Base-by-base conservation (phyloP, 2,797 vertebrate species). In the Petrocephalus schoutedeni region DNA sequence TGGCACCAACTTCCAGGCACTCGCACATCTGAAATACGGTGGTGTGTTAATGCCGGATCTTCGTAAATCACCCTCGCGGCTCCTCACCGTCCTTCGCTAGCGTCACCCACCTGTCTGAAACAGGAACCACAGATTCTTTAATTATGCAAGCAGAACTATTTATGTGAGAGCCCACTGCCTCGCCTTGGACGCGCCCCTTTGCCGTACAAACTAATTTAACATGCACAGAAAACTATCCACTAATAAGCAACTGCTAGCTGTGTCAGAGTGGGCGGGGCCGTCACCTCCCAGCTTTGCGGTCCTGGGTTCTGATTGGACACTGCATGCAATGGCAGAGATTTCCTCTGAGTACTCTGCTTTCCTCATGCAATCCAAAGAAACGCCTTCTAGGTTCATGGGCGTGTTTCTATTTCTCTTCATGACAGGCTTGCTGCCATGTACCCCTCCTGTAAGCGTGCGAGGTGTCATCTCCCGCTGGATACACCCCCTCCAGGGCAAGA, bases 71-170 rank as follows among this genome's bases (percentile, higher is more conserved):
- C 71, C 71, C 71, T 77, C 67, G 14, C 67, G 16, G 67, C 32
- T 74, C 67, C 67, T 36, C 36, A 6, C 71, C 7, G 36, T 45
- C 71, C 36, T 77, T 77, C 36, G 0, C 32, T 16, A 5, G 6
- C 1, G 14, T 77, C 36, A 23, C 71, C 71, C 16, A 32, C 71
- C 36, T 16, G 36, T 19, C 71, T 77, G 71, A 77, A 77, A 41
- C 16, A 77, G 32, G 71, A 77, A 45, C 32, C 71, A 77, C 28
- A 16, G 36, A 36, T 45, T 77, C 71, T 77, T 77, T 77, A 77
- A 77, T 77, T 77, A 77, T 77, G 71, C 71, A 77, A 77, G 36
- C 36, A 45, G 36, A 77, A 77, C 71, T 77, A 77, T 77, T 77
- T 77, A 77, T 45, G 71, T 45, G 71, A 77, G 71, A 77, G 71